Percentiles rank a stretch among this genome's conserved stretches.
Evolutionary conservation across 1,140 invertebrate genomes (phyloP).

Genomic region (Venustaconcha ellipsiformis): DNA sequence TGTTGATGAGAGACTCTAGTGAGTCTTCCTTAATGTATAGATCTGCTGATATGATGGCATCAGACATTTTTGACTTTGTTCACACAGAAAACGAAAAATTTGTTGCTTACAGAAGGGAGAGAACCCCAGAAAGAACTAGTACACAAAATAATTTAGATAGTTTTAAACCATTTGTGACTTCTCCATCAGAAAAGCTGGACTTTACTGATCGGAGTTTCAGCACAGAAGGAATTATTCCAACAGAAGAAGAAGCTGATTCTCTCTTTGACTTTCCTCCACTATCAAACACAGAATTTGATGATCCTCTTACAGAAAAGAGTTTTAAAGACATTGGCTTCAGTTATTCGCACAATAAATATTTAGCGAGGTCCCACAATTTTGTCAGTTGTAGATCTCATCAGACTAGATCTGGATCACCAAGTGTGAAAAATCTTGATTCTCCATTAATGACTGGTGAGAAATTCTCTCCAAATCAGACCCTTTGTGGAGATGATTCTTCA

Average conservation of each 20-base stretch:
- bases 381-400: constrained; percentile 21
- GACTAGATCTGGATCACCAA: background rate
- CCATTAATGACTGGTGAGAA: constrained; percentile 3
- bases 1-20: background rate
- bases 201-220: constrained; percentile 37
- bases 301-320: constrained; percentile 22
- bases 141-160: background rate
- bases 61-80: constrained; percentile 23
- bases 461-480: constrained; percentile 21
- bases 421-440: constrained; percentile 3
- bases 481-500: constrained; percentile 1
- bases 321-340: constrained; percentile 29
- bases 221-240: constrained; percentile 38
- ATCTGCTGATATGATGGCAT: background rate
- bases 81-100: constrained; percentile 31
- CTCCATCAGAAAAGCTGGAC: constrained; percentile 6
- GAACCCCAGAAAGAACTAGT: constrained; percentile 1
- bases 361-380: constrained; percentile 30
- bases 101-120: constrained; percentile 32
- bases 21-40: background rate
- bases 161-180: background rate
- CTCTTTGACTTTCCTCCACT: constrained; percentile 26
- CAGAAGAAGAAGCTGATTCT: constrained; percentile 30
- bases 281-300: constrained; percentile 18
- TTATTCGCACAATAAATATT: constrained; percentile 31